Conservation (phyloP, 1,140 invertebrate species). For the Phymastichus coffea region DNA sequence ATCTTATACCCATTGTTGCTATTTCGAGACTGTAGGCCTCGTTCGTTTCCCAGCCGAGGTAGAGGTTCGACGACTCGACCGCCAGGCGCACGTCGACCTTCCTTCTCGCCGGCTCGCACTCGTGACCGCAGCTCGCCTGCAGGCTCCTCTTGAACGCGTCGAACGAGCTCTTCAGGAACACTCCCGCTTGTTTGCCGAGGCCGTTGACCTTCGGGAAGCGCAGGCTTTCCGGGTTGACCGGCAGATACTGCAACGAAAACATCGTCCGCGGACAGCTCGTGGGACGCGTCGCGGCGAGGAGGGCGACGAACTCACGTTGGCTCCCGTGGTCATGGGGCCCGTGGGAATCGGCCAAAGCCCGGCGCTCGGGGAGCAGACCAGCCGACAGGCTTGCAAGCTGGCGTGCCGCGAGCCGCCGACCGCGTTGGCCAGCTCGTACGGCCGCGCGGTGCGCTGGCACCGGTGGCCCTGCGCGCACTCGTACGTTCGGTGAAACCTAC, state of each 20-base stretch:
- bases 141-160: constrained; percentile 60
- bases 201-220: constrained; percentile 44
- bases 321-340: constrained; percentile 49
- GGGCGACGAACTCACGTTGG: constrained; percentile 32
- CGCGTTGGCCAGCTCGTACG: constrained; percentile 13
- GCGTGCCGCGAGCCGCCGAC: constrained; percentile 59
- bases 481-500: constrained; percentile 39
- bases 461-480: constrained; percentile 37
- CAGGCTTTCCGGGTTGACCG: constrained; percentile 34
- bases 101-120: constrained; percentile 57
- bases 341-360: constrained; percentile 73
- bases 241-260: constrained; percentile 34
- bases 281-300: too few relatives aligned
- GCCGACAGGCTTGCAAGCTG: constrained; percentile 58
- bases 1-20: constrained; percentile 56
- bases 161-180: constrained; percentile 57
- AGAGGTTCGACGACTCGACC: constrained; percentile 52
- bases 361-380: constrained; percentile 67
- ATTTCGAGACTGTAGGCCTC: constrained; percentile 66
- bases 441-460: constrained; percentile 35
- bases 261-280: too few relatives aligned
- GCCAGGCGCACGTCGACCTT: constrained; percentile 59
- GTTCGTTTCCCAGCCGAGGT: constrained; percentile 64
- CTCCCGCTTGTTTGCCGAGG: constrained; percentile 34
- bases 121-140: constrained; percentile 58